Percentiles rank a stretch among this genome's conserved stretches.
phyloP scores from a whole-genome alignment of 2,113 vertebrate genomes.

The Arizona elegans region DNA sequence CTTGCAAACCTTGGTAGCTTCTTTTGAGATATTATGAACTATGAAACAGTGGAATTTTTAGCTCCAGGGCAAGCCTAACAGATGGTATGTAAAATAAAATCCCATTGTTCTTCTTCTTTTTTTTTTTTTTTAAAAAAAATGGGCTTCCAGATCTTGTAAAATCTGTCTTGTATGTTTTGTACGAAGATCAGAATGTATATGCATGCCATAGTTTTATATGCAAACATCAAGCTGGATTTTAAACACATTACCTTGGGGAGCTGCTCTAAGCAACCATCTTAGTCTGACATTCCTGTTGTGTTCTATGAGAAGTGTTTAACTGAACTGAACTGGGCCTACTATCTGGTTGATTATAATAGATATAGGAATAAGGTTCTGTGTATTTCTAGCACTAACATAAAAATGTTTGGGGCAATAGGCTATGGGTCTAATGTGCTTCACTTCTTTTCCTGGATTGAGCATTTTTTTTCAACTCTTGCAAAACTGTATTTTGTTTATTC shows the following conservation, averaged over 20 bases:
- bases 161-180: constrained; percentile 50
- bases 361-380: neutral
- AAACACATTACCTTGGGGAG: neutral
- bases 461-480: neutral
- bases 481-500: constrained; percentile 30
- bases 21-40: constrained; percentile 26
- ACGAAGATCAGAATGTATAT: constrained; percentile 42
- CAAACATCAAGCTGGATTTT: constrained; percentile 12
- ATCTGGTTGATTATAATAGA: neutral
- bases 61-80: constrained; percentile 43
- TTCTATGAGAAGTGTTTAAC: neutral
- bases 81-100: constrained; percentile 60
- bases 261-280: too few species aligned
- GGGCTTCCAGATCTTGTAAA: constrained; percentile 42
- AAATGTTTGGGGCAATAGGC: neutral
- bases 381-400: neutral
- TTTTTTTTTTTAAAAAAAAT: neutral
- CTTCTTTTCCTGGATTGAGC: constrained; percentile 22
- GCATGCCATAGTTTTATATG: constrained; percentile 28
- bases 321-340: neutral
- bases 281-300: neutral
- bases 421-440: neutral
- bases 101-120: constrained; percentile 20
- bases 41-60: constrained; percentile 46
- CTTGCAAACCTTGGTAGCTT: neutral